Percentiles rank a stretch among this genome's conserved stretches.
Conservation (phyloP, 2,113 vertebrate genomes). For the Synodontis membranacea region DNA sequence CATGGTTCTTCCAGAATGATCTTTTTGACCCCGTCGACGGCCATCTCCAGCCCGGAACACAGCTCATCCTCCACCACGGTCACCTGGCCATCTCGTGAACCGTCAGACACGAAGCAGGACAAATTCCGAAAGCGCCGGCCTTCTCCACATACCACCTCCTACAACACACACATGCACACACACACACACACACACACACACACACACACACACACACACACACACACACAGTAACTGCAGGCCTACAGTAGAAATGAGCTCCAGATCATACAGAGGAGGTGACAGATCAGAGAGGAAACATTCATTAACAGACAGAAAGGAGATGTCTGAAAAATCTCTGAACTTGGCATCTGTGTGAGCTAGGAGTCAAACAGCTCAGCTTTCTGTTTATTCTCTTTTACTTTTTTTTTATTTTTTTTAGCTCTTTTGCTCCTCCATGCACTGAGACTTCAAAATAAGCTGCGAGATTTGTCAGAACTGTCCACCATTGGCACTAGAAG, state of each 20-base stretch:
- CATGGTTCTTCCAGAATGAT: conserved; percentile 85
- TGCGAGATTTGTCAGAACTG: conserved; percentile 17
- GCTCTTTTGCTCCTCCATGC: background rate
- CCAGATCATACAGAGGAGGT: background rate
- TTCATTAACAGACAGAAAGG: background rate
- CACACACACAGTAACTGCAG: background rate
- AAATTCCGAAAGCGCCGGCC: conserved; percentile 86
- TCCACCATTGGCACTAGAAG: background rate
- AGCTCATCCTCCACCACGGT: conserved; percentile 90
- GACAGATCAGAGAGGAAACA: background rate
- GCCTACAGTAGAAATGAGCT: background rate
- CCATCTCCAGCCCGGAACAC: conserved; percentile 81
- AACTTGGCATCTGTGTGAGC: background rate
- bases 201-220: background rate
- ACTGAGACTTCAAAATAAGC: conserved; percentile 5
- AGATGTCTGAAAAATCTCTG: background rate
- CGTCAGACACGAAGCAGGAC: conserved; percentile 90
- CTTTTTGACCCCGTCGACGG: conserved; percentile 77
- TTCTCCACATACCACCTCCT: conserved; percentile 88
- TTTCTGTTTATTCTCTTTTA: background rate
- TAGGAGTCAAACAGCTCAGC: conserved; percentile 5
- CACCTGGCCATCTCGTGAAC: conserved; percentile 73
- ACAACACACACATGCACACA: conserved; percentile 23
- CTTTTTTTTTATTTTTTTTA: background rate
- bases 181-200: background rate